Percentiles rank a stretch among this genome's conserved stretches.
phyloP scores from a whole-genome alignment of 2,888 invertebrate species.

The Formica aserva region DNA sequence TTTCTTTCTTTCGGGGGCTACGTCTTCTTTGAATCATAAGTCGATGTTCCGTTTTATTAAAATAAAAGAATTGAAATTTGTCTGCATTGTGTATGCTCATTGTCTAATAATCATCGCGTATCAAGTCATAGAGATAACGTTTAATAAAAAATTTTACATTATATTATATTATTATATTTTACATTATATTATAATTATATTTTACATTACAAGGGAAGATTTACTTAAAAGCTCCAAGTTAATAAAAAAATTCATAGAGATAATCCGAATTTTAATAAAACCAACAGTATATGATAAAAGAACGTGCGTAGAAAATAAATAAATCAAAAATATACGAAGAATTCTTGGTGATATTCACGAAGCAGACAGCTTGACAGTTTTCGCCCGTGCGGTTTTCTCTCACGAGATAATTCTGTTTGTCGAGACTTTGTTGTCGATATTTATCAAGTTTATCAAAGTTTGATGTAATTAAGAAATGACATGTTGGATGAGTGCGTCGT shows the following conservation, averaged over 20 bases:
- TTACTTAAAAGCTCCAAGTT: neutral
- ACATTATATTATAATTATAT: too few relatives aligned
- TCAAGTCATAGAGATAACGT: neutral
- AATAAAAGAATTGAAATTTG: neutral
- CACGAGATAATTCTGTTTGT: constrained; percentile 64
- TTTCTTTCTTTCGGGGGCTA: neutral
- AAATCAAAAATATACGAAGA: neutral
- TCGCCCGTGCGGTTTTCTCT: neutral
- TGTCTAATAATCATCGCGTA: neutral
- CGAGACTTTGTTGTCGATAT: constrained; percentile 62
- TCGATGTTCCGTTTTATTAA: neutral
- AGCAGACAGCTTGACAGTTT: constrained; percentile 5
- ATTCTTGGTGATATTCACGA: neutral
- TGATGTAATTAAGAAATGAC: constrained; percentile 64
- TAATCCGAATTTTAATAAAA: neutral
- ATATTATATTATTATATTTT: too few relatives aligned
- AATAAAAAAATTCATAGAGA: neutral
- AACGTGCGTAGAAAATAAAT: neutral
- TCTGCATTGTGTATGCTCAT: neutral
- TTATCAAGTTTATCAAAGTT: constrained; percentile 67
- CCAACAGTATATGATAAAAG: neutral
- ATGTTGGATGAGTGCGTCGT: constrained; percentile 16
- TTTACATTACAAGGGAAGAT: neutral
- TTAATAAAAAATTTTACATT: constrained; percentile 9
- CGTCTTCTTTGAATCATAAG: neutral